Evolutionary conservation across 92 coral and sea anemone genomes (phyloP), one percentile per base, ranked within the genome.

Genomic region (Plumapathes pennacea): DNA sequence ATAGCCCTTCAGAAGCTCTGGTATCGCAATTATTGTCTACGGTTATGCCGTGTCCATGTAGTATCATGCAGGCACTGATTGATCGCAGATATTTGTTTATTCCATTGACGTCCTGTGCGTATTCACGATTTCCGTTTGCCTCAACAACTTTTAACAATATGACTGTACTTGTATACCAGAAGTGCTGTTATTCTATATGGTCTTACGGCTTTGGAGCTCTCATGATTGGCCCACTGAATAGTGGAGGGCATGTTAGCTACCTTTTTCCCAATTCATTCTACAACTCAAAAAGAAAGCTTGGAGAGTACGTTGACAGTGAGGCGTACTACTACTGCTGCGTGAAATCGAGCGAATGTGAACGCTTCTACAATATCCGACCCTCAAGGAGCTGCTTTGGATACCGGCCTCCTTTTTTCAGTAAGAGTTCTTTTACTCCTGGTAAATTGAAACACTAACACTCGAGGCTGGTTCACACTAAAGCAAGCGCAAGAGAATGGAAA

Each of bases 21-120:
- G 58, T 23, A 21, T 1, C 5, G 14, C n/a, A 18, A n/a, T n/a
- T n/a, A n/a, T n/a, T n/a, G n/a, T n/a, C n/a, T n/a, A n/a, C n/a
- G n/a, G n/a, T n/a, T 25, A 28, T 42, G 34, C 69, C 81, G 0
- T 79, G 86, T 50, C 86, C 86, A 6, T 79, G 86, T 22, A 6
- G 62, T 2, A 21, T 7, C 2, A 55, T 46, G 52, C 86, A 79
- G 43, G 81, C 86, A 12, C 20, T 62, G 69, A 33, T 43, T 0
- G 86, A 79, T 36, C 12, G 78, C 15, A 46, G 86, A 36, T 80
- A 63, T 59, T 13, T 24, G 4, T 52, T 38, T 36, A 10, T 4
- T 38, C 36, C 57, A 58, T 4, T 34, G 43, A 18, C 9, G 13
- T 28, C 52, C 4, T 41, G 52, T 37, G 30, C 38, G 1, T 18